Base-by-base conservation (phyloP, 1,140 invertebrate species). In the Chymomyza costata region DNA sequence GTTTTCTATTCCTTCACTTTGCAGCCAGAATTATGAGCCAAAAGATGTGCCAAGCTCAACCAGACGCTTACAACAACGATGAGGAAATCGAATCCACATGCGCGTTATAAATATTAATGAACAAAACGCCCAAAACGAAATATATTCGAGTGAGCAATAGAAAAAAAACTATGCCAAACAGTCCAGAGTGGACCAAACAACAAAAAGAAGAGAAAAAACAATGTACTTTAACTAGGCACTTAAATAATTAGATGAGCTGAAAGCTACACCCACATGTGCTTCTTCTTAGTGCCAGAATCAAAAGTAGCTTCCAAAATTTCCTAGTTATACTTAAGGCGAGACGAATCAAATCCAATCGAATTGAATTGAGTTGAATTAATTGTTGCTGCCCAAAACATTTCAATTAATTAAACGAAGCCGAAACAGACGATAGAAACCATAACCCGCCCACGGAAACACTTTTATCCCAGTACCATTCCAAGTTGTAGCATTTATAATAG, bases 381-480 rank as follows among this genome's bases (percentile, higher is more conserved):
- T 37, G 41, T n/a, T 55, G 52, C 45, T 41, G 67, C 55, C 43
- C 32, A 44, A 55, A 18, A 38, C 21, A 38, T 64, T 43, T 43
- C 31, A 47, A 70, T 64, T 64, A 69, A 64, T 28, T 49, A 41
- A 51, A 62, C 17, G 32, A 31, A 46, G 32, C 10, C 25, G 31
- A 43, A 41, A 25, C 34, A n/a, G n/a, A n/a, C n/a, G n/a, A n/a
- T n/a, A n/a, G 25, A 38, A n/a, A n/a, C n/a, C n/a, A n/a, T n/a
- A n/a, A 49, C 17, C 13, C 14, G 28, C 7, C 34, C 19, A 35
- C 34, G 52, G 46, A 15, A 40, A 21, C 3, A 34, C 11, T n/a
- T 49, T 21, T 53, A 76, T 43, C 51, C 62, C 62, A 78, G 63
- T 57, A 60, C 25, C 71, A 76, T 76, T 76, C 71, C 71, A 80